Evolutionary conservation across 2,113 vertebrate species (phyloP).

Genomic region (Odocoileus virginianus): DNA sequence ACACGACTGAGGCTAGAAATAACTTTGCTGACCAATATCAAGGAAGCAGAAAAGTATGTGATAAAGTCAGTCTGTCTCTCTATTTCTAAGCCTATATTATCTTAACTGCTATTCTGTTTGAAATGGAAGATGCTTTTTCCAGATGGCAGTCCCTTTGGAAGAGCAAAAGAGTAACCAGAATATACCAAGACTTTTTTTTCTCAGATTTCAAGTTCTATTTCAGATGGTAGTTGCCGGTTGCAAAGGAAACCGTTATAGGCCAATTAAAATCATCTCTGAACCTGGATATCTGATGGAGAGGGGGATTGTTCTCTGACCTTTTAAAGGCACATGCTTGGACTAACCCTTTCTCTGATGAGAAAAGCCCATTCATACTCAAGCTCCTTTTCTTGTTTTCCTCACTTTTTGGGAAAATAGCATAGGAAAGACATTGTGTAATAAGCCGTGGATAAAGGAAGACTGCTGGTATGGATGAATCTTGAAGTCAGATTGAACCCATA

Average conservation of each 20-base stretch:
- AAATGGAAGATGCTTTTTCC: background rate
- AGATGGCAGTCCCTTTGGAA: background rate
- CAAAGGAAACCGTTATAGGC: constrained; percentile 28
- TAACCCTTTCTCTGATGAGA: background rate
- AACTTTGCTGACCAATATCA: background rate
- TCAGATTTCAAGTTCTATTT: constrained; percentile 22
- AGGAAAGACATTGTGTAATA: background rate
- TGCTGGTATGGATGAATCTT: background rate
- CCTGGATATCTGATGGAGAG: background rate
- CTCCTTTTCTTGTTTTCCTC: background rate
- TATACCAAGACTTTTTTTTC: background rate
- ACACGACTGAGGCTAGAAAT: background rate
- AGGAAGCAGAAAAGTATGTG: background rate
- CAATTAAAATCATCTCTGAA: constrained; percentile 21
- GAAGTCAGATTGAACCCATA: background rate
- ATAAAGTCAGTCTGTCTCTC: background rate
- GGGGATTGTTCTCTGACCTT: background rate
- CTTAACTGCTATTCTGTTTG: background rate
- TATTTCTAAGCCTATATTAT: background rate
- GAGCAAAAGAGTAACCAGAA: background rate
- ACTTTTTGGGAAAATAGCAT: background rate
- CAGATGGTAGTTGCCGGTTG: constrained; percentile 7
- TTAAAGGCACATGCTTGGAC: background rate
- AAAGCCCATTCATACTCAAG: background rate
- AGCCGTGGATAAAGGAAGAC: background rate